Base-by-base conservation (phyloP, 2,113 vertebrate species). In the Cyphomyrus plagiostoma region DNA sequence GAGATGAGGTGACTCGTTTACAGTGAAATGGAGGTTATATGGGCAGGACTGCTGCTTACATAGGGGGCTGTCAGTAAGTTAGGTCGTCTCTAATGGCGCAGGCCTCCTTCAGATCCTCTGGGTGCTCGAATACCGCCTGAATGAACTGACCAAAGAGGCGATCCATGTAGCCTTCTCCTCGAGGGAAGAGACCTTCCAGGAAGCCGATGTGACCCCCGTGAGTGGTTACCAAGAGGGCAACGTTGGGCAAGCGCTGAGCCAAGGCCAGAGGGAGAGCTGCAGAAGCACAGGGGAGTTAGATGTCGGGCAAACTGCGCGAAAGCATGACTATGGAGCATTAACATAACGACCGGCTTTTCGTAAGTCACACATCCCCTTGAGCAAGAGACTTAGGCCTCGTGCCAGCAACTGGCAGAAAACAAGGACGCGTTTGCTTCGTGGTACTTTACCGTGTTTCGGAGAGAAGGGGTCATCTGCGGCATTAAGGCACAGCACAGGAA, bases 401-500 rank as follows among this genome's bases (percentile, higher is more conserved):
- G 17, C 4, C 15, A 77, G 15, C 84, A 86, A 48, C 48, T 86
- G n/a, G 23, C 10, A 23, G 8, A 11, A 84, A 83, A 84, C 46
- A 23, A 84, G 19, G 82, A 21, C 11, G 45, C 6, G 74, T 17
- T 17, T 53, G 48, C 49, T n/a, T 11, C 0, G 9, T 9, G 26
- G 42, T 4, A 46, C 3, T 95, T 95, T 90, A 97, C 97, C 94
- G 0, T 92, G 26, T 0, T 92, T 86, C 0, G 96, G 97, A 48
- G 96, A 98, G 91, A 98, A 97, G 62, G 97, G 97, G 90, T 97
- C 96, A 0, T 97, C 97, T 0, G 96, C 95, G 0, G 96, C 97
- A 7, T 96, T 97, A 89, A 97, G 96, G 92, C 96, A 97, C 90
- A 97, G 88, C 56, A 97, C 94, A 1, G 97, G 97, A 5, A 94